Conservation (phyloP, 1,140 invertebrate species). For the Cryptotermes secundus region DNA sequence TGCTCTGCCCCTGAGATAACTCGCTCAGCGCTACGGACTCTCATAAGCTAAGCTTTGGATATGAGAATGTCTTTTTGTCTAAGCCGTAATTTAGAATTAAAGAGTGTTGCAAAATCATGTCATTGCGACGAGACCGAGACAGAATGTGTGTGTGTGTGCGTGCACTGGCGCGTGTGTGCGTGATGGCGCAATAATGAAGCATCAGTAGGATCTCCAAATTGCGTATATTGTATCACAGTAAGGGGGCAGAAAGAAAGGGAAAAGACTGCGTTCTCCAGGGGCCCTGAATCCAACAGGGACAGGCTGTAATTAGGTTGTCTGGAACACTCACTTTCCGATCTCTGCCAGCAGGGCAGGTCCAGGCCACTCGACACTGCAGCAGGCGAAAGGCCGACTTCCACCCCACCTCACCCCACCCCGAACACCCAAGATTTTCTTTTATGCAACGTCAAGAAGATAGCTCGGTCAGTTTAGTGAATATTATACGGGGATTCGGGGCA, state of each 20-base stretch:
- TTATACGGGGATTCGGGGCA: too few relatives aligned
- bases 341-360: neutral
- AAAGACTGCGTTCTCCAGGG: neutral
- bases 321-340: neutral
- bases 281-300: neutral
- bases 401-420: too few relatives aligned
- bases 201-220: conserved; percentile 12
- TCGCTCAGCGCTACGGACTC: too few relatives aligned
- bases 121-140: neutral
- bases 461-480: too few relatives aligned
- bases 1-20: too few relatives aligned
- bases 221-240: conserved; percentile 8
- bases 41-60: too few relatives aligned
- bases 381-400: neutral
- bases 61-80: too few relatives aligned
- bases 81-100: too few relatives aligned
- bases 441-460: neutral
- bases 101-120: too few relatives aligned
- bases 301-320: neutral
- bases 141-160: neutral
- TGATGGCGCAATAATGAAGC: neutral
- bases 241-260: neutral
- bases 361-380: neutral
- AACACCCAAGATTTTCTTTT: neutral
- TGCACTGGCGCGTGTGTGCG: neutral